Evolutionary conservation across 92 coral and sea anemone genomes (phyloP).

Genomic region (Ricordea florida): DNA sequence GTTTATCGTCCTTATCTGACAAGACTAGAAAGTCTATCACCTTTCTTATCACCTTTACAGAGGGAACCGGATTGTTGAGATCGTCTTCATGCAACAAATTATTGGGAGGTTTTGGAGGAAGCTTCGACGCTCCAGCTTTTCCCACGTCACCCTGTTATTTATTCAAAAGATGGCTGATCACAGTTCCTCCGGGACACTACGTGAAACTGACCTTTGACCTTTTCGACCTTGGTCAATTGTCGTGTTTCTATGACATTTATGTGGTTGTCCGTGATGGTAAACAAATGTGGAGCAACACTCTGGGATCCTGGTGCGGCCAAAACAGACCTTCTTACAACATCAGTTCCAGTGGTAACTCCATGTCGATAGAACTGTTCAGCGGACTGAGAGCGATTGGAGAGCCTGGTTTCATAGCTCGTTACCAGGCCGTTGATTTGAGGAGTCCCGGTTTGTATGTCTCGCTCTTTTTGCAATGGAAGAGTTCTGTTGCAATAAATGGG

Average conservation of each 20-base stretch:
- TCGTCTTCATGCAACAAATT: too few species aligned
- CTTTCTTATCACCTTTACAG: too few species aligned
- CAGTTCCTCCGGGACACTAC: slow-evolving; percentile 2
- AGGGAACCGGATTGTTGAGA: too few species aligned
- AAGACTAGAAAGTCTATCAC: too few species aligned
- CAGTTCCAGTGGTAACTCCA: neutral
- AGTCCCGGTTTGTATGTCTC: neutral
- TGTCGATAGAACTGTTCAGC: slow-evolving; percentile 1
- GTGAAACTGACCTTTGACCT: slow-evolving; percentile 5
- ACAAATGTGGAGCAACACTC: neutral
- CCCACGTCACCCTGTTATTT: neutral
- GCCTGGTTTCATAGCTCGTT: neutral
- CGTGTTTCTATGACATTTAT: neutral
- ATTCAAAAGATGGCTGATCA: neutral
- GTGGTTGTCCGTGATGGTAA: neutral
- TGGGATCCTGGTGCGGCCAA: neutral
- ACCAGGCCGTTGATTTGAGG: neutral
- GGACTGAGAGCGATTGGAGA: neutral
- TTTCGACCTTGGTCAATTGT: neutral
- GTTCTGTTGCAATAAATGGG: neutral
- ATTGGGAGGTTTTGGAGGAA: too few species aligned
- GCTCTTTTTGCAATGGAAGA: neutral
- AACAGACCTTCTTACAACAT: neutral
- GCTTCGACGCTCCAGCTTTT: too few species aligned
- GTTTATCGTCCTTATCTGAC: too few species aligned